These are phyloP conservation scores for Limanda limanda DNA, from an alignment of 2,113 vertebrate genomes.

Conservation along the genomic window DNA sequence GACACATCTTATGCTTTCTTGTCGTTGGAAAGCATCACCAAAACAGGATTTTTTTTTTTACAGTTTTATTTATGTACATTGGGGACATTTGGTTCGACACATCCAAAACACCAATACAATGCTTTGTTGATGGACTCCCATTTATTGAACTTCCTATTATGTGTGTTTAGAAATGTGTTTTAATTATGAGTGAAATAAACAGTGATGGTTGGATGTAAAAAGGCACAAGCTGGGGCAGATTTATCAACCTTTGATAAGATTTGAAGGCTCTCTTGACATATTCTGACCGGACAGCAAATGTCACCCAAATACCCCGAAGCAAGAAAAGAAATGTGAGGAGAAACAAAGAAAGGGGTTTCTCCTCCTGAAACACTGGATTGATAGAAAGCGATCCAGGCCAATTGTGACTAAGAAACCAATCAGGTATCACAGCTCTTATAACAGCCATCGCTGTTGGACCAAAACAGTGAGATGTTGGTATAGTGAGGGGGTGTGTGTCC, in stretches of 20 bases:
- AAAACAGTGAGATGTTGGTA: conserved; percentile 66
- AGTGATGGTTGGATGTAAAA: no score
- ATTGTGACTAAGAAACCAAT: conserved; percentile 52
- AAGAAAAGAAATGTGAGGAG: neutral
- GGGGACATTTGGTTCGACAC: no score
- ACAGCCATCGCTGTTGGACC: conserved; percentile 60
- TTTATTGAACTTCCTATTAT: no score
- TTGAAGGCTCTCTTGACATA: no score
- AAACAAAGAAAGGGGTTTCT: neutral
- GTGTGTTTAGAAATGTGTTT: no score
- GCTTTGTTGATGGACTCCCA: no score
- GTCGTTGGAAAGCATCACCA: neutral
- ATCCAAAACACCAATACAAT: no score
- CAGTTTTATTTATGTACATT: neutral
- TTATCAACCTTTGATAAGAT: no score
- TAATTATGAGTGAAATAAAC: no score
- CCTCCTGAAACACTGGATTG: conserved; percentile 1
- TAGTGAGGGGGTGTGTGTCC: conserved; percentile 9
- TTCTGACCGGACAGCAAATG: neutral
- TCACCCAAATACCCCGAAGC: conserved; percentile 19
- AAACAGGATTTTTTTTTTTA: neutral
- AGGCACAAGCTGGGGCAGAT: neutral
- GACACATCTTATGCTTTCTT: neutral
- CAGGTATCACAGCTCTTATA: conserved; percentile 42
- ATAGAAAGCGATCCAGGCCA: conserved; percentile 19